Evolutionary conservation across 2,888 invertebrate species (phyloP), one percentile per base, ranked within the genome.

Genomic region (Epinotia nisella): DNA sequence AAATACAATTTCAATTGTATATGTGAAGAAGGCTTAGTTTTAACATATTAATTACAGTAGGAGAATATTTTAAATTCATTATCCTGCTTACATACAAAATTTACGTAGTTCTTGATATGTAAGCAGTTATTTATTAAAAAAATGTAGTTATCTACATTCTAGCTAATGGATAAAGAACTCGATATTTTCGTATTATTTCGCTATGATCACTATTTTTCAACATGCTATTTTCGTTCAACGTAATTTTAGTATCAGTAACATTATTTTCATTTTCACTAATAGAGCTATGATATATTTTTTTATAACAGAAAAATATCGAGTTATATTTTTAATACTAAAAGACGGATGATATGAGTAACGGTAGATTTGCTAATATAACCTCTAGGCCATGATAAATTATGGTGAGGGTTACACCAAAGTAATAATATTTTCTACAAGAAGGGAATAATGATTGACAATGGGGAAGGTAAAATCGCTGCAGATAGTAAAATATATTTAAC

Each of bases 281-380:
- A 21, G 66, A 56, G 66, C 66, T 59, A 68, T 49, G 67, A 58
- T 58, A 67, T 51, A 58, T 58, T 58, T 58, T n/a, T 58, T 49
- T 45, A 64, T 45, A 73, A 73, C 68, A 69, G 13, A 73, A 65
- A 73, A 73, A 73, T 64, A 64, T 64, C 58, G 61, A 62, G 56
- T 72, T 15, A 49, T 39, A 62, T 73, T 61, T 69, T 62, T 61
- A 67, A 49, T 62, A 51, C 56, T 62, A 62, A 82, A 81, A 88
- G 88, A 90, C 88, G 88, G 87, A 88, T 87, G 87, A 84, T 76
- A 85, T 86, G 84, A 85, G 81, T 78, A 77, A 83, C 84, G 83
- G 78, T 80, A 80, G 78, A 65, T 76, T 73, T 73, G 45, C 41
- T 74, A 62, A 70, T 70, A 75, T 35, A 58, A 19, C 35, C 68